phyloP scores from a whole-genome alignment of 2,113 vertebrate species.

The Piprites chloris region DNA sequence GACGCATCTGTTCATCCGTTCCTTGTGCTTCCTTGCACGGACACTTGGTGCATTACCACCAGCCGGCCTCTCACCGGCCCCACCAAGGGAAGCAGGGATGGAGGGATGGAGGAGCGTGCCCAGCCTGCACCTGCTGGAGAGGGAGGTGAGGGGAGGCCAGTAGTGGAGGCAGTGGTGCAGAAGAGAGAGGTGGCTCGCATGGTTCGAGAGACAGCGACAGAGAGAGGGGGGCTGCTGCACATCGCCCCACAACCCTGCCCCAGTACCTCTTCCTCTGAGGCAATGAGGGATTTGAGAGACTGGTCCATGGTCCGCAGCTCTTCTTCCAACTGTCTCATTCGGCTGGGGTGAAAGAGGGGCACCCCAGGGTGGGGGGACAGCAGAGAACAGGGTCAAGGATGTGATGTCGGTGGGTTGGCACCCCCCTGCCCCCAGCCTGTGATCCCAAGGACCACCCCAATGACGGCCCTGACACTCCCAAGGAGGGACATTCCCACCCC shows the following conservation, averaged over 20 bases:
- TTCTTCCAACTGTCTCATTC: conserved; percentile 89
- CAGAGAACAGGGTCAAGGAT: conserved; percentile 48
- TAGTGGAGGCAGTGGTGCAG: background rate
- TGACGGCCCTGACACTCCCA: background rate
- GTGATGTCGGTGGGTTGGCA: accelerated
- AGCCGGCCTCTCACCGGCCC: background rate
- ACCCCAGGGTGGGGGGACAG: background rate
- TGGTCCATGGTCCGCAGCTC: conserved; percentile 96
- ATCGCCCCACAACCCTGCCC: background rate
- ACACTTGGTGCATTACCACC: background rate
- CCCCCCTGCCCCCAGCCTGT: background rate
- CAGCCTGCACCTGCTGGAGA: background rate
- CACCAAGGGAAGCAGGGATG: background rate
- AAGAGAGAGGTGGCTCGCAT: conserved; percentile 1
- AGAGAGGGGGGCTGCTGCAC: conserved; percentile 22
- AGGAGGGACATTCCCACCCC: background rate
- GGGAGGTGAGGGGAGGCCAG: accelerated
- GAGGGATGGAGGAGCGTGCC: background rate
- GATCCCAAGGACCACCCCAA: background rate
- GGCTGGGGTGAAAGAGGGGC: conserved; percentile 76
- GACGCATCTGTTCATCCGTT: background rate
- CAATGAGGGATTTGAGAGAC: conserved; percentile 94
- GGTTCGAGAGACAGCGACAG: background rate
- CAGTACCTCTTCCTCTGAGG: conserved; percentile 97
- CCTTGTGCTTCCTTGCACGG: background rate